Base-by-base conservation (phyloP, 2,113 vertebrate species). In the Oriolus oriolus region DNA sequence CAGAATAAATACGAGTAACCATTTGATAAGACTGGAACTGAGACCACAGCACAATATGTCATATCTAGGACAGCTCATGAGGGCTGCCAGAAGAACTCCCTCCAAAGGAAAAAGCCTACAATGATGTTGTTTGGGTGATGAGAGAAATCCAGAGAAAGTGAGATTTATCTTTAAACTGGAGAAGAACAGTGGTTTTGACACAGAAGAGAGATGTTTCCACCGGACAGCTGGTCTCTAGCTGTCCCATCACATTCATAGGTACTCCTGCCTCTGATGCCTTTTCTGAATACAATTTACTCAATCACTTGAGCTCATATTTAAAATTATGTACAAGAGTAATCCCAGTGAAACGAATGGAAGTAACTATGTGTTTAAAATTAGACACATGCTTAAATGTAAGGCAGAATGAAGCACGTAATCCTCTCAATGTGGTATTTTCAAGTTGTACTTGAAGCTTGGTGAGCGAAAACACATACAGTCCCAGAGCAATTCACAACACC, bases 331-430 rank as follows among this genome's bases (percentile, higher is more conserved):
- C 42, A 59, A 61, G 54, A 95, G 78, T 56, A 93, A 86, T 61
- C 42, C 56, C 27, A 74, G 27, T 52, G 69, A 87, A 90, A 70
- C 80, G 49, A 94, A 57, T 90, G 59, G 74, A 95, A 95, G 66
- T 63, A 91, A 76, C 76, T 91, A 35, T 49, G 54, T 70, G 45
- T 91, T 87, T 83, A 87, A 95, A 94, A 89, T 91, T 57, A 90
- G 90, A 76, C 30, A 50, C 26, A 47, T 56, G 18, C 31, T 89
- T 82, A 61, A 82, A 89, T 61, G 27, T 35, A 66, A 88, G 68
- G 70, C 78, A 88, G 63, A 70, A 65, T 80, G 79, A 89, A 93
- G 64, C 33, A 80, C 68, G 75, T 59, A 94, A 94, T 90, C 79
- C 68, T 83, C 75, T 91, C 84, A 84, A 49, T 16, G 24, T 20